These are phyloP conservation scores for Cariama cristata DNA, from an alignment of 2,113 vertebrate species.

Conservation along the genomic window DNA sequence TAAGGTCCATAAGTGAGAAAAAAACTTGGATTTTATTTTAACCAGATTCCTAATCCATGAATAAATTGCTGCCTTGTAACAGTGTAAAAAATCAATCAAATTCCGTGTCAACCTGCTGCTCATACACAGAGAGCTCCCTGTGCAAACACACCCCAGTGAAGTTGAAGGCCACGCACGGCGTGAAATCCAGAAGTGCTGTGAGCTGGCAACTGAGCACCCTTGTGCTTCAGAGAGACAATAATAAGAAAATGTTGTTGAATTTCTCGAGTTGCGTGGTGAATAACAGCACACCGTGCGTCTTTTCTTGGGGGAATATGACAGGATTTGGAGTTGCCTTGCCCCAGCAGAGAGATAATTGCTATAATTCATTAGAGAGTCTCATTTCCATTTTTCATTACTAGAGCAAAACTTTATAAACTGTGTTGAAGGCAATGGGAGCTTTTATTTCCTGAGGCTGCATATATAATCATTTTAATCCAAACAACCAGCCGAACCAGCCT, in stretches of 20 bases:
- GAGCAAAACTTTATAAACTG: slow-evolving; percentile 33
- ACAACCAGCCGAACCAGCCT: neutral
- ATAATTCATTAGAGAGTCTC: slow-evolving; percentile 45
- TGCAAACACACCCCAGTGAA: neutral
- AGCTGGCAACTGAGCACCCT: neutral
- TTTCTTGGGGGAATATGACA: slow-evolving; percentile 3
- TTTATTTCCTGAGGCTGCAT: slow-evolving; percentile 49
- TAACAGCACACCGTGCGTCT: neutral
- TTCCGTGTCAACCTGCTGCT: neutral
- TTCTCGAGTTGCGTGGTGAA: neutral
- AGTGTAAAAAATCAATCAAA: neutral
- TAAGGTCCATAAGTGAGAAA: neutral
- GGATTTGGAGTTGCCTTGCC: slow-evolving; percentile 12
- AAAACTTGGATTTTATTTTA: neutral
- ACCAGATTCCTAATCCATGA: neutral
- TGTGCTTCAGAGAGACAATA: slow-evolving; percentile 10
- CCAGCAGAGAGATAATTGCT: slow-evolving; percentile 55
- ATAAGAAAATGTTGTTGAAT: neutral
- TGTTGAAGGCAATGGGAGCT: slow-evolving; percentile 1
- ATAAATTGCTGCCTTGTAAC: neutral
- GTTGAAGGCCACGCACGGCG: neutral
- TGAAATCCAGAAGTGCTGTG: neutral
- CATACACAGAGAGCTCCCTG: neutral
- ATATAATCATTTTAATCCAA: neutral
- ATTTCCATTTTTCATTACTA: slow-evolving; percentile 62